These are phyloP conservation scores for Salpingus planirostris DNA, from an alignment of 2,888 invertebrate species.

Conservation along the genomic window DNA sequence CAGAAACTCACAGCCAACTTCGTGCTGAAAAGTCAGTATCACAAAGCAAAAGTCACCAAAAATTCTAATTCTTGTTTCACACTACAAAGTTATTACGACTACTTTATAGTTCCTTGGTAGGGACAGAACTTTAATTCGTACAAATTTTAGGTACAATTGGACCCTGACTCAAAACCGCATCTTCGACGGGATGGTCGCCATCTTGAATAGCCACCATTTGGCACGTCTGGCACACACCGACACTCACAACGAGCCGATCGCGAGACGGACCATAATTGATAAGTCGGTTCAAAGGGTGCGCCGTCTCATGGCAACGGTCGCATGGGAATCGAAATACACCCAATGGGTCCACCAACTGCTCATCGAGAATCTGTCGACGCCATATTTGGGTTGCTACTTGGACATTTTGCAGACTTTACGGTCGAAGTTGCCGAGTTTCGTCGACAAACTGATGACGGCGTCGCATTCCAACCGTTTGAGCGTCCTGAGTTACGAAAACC, in stretches of 20 bases:
- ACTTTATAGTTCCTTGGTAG: too few relatives aligned
- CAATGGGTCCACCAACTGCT: slow-evolving; percentile 71
- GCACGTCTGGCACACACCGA: slow-evolving; percentile 54
- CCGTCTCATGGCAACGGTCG: slow-evolving; percentile 56
- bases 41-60: too few relatives aligned
- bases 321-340: slow-evolving; percentile 64
- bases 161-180: slow-evolving; percentile 53
- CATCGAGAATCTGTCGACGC: slow-evolving; percentile 56
- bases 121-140: too few relatives aligned
- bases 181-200: slow-evolving; percentile 55
- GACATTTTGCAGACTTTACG: slow-evolving; percentile 61
- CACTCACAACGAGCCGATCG: slow-evolving; percentile 55
- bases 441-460: slow-evolving; percentile 63
- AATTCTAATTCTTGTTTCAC: too few relatives aligned
- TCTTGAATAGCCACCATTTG: slow-evolving; percentile 58
- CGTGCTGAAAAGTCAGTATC: too few relatives aligned
- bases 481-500: slow-evolving; percentile 52
- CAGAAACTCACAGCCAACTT: too few relatives aligned
- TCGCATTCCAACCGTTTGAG: slow-evolving; percentile 43
- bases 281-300: slow-evolving; percentile 59
- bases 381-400: slow-evolving; percentile 62
- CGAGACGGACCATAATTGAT: slow-evolving; percentile 60
- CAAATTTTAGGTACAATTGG: slow-evolving; percentile 55
- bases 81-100: too few relatives aligned
- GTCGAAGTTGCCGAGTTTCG: slow-evolving; percentile 58